Evolutionary conservation across 2,888 invertebrate genomes (phyloP).

Genomic region (Cremastinae sp.): DNA sequence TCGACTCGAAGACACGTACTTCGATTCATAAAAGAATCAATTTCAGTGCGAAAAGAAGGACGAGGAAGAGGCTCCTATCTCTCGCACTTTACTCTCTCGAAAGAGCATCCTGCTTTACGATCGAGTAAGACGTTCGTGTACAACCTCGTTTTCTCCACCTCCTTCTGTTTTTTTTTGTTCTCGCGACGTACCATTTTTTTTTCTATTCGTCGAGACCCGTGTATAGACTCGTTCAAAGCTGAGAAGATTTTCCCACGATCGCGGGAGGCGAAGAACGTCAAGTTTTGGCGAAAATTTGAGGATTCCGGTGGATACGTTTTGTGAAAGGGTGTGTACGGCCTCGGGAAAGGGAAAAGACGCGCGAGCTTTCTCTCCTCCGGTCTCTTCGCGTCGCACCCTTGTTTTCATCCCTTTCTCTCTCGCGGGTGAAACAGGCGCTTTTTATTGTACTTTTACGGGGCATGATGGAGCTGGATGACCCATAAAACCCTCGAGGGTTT

Average conservation of each 20-base stretch:
- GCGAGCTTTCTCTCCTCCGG: conserved; percentile 29
- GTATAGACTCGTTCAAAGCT: too few relatives aligned
- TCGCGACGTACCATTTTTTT: conserved; percentile 54
- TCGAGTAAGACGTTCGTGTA: conserved; percentile 54
- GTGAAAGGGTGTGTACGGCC: too few relatives aligned
- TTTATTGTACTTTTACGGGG: conserved; percentile 80
- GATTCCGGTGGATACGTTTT: neutral
- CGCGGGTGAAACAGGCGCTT: conserved; percentile 74
- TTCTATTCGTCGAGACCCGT: conserved; percentile 32
- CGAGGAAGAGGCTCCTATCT: conserved; percentile 1
- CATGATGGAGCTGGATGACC: conserved; percentile 79
- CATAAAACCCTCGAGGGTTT: conserved; percentile 75
- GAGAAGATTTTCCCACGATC: too few relatives aligned
- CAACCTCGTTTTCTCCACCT: conserved; percentile 33
- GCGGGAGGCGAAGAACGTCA: too few relatives aligned
- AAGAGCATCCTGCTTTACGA: conserved; percentile 44
- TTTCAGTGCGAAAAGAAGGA: conserved; percentile 65
- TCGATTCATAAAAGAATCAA: conserved; percentile 79
- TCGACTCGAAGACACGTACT: conserved; percentile 65
- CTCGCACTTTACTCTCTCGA: conserved; percentile 4
- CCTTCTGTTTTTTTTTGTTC: conserved; percentile 42
- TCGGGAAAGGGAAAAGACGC: too few relatives aligned
- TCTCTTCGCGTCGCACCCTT: conserved; percentile 15
- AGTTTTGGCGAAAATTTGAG: too few relatives aligned
- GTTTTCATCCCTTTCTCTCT: conserved; percentile 30